Evolutionary conservation across 2,797 vertebrate species (phyloP), one percentile per base, ranked within the genome.

Genomic region (Hemitrygon akajei): DNA sequence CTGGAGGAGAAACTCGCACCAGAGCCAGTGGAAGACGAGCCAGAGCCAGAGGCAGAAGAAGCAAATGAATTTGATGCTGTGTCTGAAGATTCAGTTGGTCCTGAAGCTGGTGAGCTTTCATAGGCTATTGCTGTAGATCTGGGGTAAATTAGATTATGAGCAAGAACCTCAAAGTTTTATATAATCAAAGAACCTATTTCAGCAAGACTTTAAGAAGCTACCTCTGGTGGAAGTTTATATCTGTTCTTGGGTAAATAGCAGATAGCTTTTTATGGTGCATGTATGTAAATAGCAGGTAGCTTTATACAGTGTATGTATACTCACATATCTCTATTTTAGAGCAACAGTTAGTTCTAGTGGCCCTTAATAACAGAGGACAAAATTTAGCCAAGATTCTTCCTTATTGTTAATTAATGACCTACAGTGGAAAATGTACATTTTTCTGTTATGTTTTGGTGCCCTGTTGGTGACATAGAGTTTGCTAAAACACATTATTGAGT

Each of bases 1-100:
- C 95, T 94, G 93, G 95, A 96, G 97, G 97, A 97, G 97, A 10
- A 89, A 94, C n/a, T n/a, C n/a, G n/a, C n/a, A n/a, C 63, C 22
- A 27, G 71, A 25, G 25, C 25, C 71, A 25, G 47, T 47, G 71
- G 71, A 6, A 71, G 18, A 94, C 93, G 76, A 76, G 71, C 73
- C 63, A 79, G 71, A 37, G 37, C 79, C 7, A 80, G 79, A 37
- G 37, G 6, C 25, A 30, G 27, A 76, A 30, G 3, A 9, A 34
- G 20, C 60, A 89, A 37, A 69, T 89, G 63, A 89, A 89, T 69
- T 69, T 89, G 82, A 84, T 84, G 86, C 16, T 7, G 30, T 0
- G 18, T n/a, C 0, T 92, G 91, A 93, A 30, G 71, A 73, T 56
- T 47, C 11, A 27, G 40, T 75, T 30, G 37, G 40, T 92, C 20